These are phyloP conservation scores for Piaya cayana DNA, from an alignment of 2,113 vertebrate genomes.

Conservation along the genomic window DNA sequence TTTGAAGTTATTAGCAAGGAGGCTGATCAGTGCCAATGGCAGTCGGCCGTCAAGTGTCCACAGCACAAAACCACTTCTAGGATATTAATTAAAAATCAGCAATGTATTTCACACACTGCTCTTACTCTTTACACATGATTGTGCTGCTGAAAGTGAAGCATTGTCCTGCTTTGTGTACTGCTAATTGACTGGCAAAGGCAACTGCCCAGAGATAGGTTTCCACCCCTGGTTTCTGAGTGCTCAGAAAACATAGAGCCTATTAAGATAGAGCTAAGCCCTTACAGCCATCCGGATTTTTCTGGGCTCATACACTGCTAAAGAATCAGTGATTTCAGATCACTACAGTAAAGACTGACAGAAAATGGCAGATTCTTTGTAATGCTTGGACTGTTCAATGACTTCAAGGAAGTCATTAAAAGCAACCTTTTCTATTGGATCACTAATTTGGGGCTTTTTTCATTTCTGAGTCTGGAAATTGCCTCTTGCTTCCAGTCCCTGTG, in stretches of 20 bases:
- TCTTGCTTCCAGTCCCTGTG: neutral
- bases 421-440: neutral
- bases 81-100: neutral
- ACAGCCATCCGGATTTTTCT: neutral
- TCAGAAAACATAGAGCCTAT: neutral
- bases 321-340: neutral
- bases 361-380: neutral
- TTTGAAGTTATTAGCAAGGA: neutral
- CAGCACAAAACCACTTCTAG: neutral
- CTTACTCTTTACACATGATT: neutral
- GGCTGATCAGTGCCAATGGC: neutral
- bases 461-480: neutral
- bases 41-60: neutral
- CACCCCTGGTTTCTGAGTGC: neutral
- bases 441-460: neutral
- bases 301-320: neutral
- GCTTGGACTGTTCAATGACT: neutral
- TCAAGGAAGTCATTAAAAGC: neutral
- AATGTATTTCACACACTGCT: neutral
- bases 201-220: neutral
- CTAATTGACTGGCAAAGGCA: neutral
- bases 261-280: neutral
- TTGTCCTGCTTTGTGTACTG: neutral
- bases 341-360: neutral
- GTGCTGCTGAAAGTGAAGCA: neutral